A percentile compares a stretch with the other conserved stretches of the same genome.
phyloP scores from a whole-genome alignment of 2,113 vertebrate species.

The Festucalex cinctus region DNA sequence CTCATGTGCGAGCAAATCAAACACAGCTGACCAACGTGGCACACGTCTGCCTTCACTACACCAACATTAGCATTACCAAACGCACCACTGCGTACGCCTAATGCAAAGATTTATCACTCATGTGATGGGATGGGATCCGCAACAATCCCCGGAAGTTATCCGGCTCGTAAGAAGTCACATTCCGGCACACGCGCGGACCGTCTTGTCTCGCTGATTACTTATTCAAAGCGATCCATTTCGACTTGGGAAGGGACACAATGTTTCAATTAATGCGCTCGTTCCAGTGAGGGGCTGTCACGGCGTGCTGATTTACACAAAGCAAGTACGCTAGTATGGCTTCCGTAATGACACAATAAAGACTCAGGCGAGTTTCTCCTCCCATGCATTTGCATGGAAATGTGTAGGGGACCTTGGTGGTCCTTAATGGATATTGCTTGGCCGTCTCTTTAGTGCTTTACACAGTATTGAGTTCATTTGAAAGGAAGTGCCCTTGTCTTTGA shows the following conservation, averaged over 20 bases:
- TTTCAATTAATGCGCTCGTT: constrained; percentile 44
- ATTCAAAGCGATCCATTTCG: constrained; percentile 41
- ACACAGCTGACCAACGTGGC: constrained; percentile 73
- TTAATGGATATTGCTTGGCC: constrained; percentile 33
- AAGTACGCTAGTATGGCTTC: constrained; percentile 1
- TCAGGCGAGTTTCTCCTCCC: constrained; percentile 28
- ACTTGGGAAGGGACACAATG: constrained; percentile 40
- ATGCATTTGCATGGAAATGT: constrained; percentile 27
- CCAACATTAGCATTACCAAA: constrained; percentile 69
- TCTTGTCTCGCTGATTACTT: constrained; percentile 31
- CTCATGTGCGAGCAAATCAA: constrained; percentile 68
- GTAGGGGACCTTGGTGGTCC: constrained; percentile 10
- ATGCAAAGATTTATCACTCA: constrained; percentile 62
- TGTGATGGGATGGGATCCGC: constrained; percentile 50
- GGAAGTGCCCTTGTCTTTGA: constrained; percentile 55
- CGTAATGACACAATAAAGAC: constrained; percentile 40
- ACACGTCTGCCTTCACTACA: constrained; percentile 62
- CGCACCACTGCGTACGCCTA: constrained; percentile 63
- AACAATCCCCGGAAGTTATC: constrained; percentile 48
- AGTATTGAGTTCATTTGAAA: constrained; percentile 56
- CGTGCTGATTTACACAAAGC: constrained; percentile 22
- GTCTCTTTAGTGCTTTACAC: constrained; percentile 31
- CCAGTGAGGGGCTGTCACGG: constrained; percentile 26
- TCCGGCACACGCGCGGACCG: constrained; percentile 29
- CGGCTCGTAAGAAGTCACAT: constrained; percentile 22